Conservation (phyloP, 2,113 vertebrate species). For the Pyxicephalus adspersus region DNA sequence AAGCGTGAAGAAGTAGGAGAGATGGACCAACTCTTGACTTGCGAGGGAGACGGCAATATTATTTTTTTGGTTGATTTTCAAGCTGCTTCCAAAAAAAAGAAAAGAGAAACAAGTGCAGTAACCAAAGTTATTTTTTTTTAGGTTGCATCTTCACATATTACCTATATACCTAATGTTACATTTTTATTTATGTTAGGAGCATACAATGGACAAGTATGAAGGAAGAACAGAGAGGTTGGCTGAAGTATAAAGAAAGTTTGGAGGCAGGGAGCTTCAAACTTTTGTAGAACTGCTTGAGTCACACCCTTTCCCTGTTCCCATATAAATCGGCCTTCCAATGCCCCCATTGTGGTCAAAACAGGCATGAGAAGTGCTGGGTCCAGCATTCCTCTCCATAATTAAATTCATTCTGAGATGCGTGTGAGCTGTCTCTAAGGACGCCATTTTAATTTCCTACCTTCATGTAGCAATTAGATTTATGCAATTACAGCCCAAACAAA, state of each 20-base stretch:
- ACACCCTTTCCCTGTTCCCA: neutral
- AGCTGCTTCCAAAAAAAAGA: too few species aligned
- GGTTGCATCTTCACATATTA: too few species aligned
- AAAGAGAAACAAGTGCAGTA: too few species aligned
- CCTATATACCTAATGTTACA: too few species aligned
- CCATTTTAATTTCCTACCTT: constrained; percentile 65
- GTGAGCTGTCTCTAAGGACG: constrained; percentile 57
- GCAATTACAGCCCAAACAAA: constrained; percentile 60
- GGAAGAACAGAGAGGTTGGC: too few species aligned
- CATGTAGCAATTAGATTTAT: constrained; percentile 62
- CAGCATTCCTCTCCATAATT: constrained; percentile 61
- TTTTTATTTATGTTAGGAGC: too few species aligned
- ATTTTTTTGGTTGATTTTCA: too few species aligned
- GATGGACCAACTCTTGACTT: too few species aligned
- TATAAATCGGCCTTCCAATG: constrained; percentile 22
- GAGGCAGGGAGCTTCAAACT: neutral
- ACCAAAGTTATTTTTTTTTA: too few species aligned
- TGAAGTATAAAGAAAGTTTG: neutral
- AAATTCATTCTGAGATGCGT: constrained; percentile 64
- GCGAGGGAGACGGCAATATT: too few species aligned
- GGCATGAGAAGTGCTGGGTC: constrained; percentile 32
- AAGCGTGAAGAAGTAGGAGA: too few species aligned
- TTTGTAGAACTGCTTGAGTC: neutral
- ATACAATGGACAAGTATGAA: too few species aligned
- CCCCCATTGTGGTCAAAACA: neutral